Evolutionary conservation across 2,113 vertebrate genomes (phyloP).

Genomic region (Turnix velox): DNA sequence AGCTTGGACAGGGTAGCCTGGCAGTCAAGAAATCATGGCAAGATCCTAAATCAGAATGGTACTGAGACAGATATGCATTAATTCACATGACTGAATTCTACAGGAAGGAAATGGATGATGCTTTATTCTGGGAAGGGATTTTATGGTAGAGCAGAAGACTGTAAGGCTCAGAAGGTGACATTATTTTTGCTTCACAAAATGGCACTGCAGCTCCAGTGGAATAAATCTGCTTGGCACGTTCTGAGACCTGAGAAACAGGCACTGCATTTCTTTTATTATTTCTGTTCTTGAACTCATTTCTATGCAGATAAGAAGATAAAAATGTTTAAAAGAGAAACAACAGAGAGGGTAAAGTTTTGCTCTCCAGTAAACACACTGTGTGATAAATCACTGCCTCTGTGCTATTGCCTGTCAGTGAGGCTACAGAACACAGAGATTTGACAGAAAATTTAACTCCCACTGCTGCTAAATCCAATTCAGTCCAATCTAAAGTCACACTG

Average conservation of each 20-base stretch:
- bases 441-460: slow-evolving; percentile 8
- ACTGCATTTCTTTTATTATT: not conserved
- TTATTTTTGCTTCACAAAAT: not conserved
- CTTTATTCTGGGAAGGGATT: not conserved
- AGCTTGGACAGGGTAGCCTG: not conserved
- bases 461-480: not conserved
- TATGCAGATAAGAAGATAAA: not conserved
- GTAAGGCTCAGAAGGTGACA: not conserved
- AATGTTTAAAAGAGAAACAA: not conserved
- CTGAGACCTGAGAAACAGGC: not conserved
- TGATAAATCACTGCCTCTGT: not conserved
- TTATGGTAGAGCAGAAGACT: not conserved
- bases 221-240: not conserved
- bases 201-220: not conserved
- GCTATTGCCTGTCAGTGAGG: not conserved
- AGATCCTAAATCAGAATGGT: not conserved
- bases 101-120: not conserved
- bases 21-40: not conserved
- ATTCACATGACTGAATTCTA: not conserved
- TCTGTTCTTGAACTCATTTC: not conserved
- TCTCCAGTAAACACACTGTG: not conserved
- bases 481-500: not conserved
- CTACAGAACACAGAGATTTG: not conserved
- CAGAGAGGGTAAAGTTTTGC: not conserved
- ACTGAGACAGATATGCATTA: not conserved